Evolutionary conservation across 2,888 invertebrate genomes (phyloP), one percentile per base, ranked within the genome.

Genomic region (Drosophila ustulata): DNA sequence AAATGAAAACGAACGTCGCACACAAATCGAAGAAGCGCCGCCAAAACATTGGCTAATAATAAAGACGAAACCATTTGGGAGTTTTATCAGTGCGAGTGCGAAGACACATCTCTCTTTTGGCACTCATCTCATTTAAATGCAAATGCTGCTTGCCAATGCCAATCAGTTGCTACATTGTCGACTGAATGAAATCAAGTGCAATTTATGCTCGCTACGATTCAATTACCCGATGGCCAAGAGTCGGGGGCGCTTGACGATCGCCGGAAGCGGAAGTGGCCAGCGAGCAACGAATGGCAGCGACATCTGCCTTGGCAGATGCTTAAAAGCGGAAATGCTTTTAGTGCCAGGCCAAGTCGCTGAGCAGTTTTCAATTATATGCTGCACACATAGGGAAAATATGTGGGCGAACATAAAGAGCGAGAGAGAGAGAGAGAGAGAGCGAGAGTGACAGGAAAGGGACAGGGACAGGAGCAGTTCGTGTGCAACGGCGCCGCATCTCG

Each of bases 131-230:
- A 86, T 83, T 78, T 82, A 78, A 73, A 84, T 82, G 80, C 73
- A 85, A 87, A 85, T 82, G 68, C 50, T 4, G 45, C 50, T 25
- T 45, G 66, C n/a, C 80, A 80, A 82, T 45, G 66, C n/a, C 80
- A 80, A 82, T 82, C 80, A 79, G 67, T 47, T 39, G 43, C 26
- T 23, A 64, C 61, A 68, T 68, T 70, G 65, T 75, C 64, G 63
- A 61, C 47, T 49, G 59, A 68, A 76, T 79, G 64, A 82, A 82
- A 79, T 79, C 81, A 77, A 77, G 72, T 73, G 77, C 75, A 77
- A 73, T 79, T 83, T 71, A 79, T 73, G 66, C 70, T 46, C 63
- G 46, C 68, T 66, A 53, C 67, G 68, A 81, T 81, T 82, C 67
- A 82, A 82, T 83, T 77, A 79, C 49, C 47, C 63, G 8, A 41